Evolutionary conservation across 2,888 invertebrate genomes (phyloP), one percentile per base, ranked within the genome.

Genomic region (Cosmopolites sordidus): DNA sequence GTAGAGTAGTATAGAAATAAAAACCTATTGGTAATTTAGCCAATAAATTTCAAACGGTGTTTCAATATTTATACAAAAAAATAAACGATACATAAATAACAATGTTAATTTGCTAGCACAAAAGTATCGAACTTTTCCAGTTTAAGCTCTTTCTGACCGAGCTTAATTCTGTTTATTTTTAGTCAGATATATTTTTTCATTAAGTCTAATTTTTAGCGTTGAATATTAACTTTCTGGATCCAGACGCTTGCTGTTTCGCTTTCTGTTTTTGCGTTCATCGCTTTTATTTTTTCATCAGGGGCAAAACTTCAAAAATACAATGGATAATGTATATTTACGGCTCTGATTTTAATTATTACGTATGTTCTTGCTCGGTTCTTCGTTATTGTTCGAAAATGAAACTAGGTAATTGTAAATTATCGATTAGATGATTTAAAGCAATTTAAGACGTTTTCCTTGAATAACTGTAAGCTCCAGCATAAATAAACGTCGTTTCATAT

Each of bases 161-260:
- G 43, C 38, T 42, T 52, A 48, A 52, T 42, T 42, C 50, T 37
- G 47, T 48, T 52, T 52, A 52, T 52, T 48, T 52, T 52, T 48
- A 48, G 43, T 43, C 43, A 17, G 43, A 52, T 29, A 52, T 52
- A 52, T 52, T 50, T 50, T 48, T 52, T 46, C 43, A 52, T 52
- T 52, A 45, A 42, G 38, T 15, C 18, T 45, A 48, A 52, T 52
- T 52, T 48, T 48, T 48, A 47, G 18, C 48, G 47, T 17, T 48
- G 52, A 43, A 48, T 52, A 52, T 52, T 52, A 52, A 47, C 52
- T 52, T 47, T 29, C 33, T 33, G n/a, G 11, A 11, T n/a, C 33
- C 33, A 33, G 33, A 12, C 33, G 12, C n/a, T 12, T 4, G 11
- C 12, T 12, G 33, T 33, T 33, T 33, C 12, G 11, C 33, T 33